phyloP scores from a whole-genome alignment of 2,113 vertebrate species.

The Microtus richardsoni region DNA sequence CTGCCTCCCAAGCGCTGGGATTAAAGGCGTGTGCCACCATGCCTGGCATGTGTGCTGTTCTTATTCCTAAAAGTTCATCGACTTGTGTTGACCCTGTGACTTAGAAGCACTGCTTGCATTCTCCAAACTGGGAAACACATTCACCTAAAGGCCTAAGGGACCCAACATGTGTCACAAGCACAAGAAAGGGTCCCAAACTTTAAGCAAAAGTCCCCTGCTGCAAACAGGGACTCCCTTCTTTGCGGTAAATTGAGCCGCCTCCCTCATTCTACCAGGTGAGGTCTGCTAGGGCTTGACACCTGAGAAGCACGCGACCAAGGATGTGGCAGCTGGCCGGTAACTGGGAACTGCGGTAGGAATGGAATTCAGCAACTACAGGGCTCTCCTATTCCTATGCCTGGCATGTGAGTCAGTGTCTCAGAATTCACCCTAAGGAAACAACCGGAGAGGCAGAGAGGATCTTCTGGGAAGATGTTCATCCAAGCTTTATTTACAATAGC shows the following conservation, averaged over 20 bases:
- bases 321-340: fast-evolving
- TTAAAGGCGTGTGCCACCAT: not conserved
- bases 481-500: not conserved
- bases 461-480: not conserved
- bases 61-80: not conserved
- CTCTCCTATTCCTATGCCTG: not conserved
- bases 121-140: not conserved
- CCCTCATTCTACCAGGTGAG: fast-evolving
- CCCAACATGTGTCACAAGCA: fast-evolving
- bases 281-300: not conserved
- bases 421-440: constrained; percentile 23
- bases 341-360: fast-evolving
- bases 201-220: not conserved
- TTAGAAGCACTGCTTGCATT: fast-evolving
- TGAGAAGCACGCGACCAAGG: fast-evolving
- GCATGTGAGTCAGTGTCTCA: not conserved
- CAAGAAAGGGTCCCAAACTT: fast-evolving
- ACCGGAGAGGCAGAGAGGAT: not conserved
- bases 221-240: not conserved
- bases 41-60: fast-evolving
- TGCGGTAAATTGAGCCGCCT: fast-evolving
- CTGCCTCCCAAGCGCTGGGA: not conserved
- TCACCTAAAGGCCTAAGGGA: not conserved
- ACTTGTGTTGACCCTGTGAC: fast-evolving
- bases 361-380: not conserved